phyloP scores from a whole-genome alignment of 37 sponge, comb jelly and placozoan genomes.

The Geodia barretti region DNA sequence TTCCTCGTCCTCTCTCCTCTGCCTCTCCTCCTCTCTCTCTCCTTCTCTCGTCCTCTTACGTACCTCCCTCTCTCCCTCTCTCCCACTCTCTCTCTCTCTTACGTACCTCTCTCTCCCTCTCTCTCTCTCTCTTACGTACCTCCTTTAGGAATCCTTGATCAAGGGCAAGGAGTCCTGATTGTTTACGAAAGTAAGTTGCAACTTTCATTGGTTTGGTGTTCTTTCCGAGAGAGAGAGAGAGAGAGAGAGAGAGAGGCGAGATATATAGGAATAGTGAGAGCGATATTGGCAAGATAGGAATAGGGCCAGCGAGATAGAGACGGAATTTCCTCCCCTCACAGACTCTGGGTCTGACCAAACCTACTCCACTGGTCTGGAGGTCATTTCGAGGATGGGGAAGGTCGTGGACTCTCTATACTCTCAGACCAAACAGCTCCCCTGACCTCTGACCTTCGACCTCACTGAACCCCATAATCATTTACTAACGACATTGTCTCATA shows the following conservation, averaged over 20 bases:
- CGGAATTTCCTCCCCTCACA: background rate
- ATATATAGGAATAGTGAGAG: too few species aligned
- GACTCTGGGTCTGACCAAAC: slow-evolving; percentile 77
- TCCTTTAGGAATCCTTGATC: slow-evolving; percentile 92
- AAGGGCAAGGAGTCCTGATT: slow-evolving; percentile 90
- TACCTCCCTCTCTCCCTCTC: background rate
- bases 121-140: slow-evolving; percentile 13
- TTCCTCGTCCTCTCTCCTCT: background rate
- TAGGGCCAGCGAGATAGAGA: too few species aligned
- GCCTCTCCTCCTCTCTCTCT: background rate
- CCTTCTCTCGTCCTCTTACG: slow-evolving; percentile 1
- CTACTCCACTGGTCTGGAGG: slow-evolving; percentile 89
- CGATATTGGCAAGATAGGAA: too few species aligned
- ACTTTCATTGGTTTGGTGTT: too few species aligned
- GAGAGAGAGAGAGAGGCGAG: too few species aligned
- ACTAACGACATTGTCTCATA: too few species aligned
- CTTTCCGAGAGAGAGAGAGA: too few species aligned
- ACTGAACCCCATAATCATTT: too few species aligned
- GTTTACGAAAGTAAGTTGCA: slow-evolving; percentile 68
- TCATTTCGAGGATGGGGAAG: slow-evolving; percentile 81
- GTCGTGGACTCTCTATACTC: slow-evolving; percentile 94
- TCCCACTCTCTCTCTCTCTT: slow-evolving; percentile 13
- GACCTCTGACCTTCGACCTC: background rate
- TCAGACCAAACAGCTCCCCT: slow-evolving; percentile 69
- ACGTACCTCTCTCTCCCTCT: slow-evolving; percentile 5